A percentile compares a stretch with the other conserved stretches of the same genome.
Conservation (phyloP, 1,140 invertebrate species). For the Cylas formicarius region DNA sequence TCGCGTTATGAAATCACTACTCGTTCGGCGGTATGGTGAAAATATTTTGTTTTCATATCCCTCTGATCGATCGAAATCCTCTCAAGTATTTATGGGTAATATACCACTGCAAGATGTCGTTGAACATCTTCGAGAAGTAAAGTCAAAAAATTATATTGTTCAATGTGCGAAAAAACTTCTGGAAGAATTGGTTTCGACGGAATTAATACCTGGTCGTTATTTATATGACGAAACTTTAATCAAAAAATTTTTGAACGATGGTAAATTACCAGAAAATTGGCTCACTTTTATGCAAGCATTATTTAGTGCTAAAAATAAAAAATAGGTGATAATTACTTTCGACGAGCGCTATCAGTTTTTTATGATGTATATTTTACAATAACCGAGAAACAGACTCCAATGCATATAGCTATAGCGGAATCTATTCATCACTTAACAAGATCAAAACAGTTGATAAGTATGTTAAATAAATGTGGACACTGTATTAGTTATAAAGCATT, state of each 20-base stretch:
- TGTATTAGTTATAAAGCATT: slow-evolving; percentile 17
- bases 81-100: slow-evolving; percentile 13
- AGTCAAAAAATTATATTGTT: slow-evolving; percentile 12
- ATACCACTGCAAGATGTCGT: slow-evolving; percentile 14
- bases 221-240: slow-evolving; percentile 12
- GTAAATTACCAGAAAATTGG: slow-evolving; percentile 8
- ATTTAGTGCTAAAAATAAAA: too few relatives aligned
- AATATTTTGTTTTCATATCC: slow-evolving; percentile 22
- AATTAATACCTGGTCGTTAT: slow-evolving; percentile 17
- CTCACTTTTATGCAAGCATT: slow-evolving; percentile 9
- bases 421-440: slow-evolving; percentile 15
- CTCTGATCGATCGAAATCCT: slow-evolving; percentile 18
- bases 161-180: slow-evolving; percentile 11
- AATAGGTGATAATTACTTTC: slow-evolving; percentile 9
- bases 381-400: slow-evolving; percentile 21
- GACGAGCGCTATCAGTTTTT: slow-evolving; percentile 15
- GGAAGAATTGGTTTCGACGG: slow-evolving; percentile 9
- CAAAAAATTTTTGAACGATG: slow-evolving; percentile 5
- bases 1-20: slow-evolving; percentile 16
- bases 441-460: slow-evolving; percentile 14
- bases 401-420: slow-evolving; percentile 17
- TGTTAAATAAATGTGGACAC: slow-evolving; percentile 13
- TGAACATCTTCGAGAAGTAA: slow-evolving; percentile 14
- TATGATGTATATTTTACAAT: slow-evolving; percentile 16
- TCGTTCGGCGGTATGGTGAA: slow-evolving; percentile 14